Base-by-base conservation (phyloP, 37 sponge, comb jelly and placozoan genomes). In the Dysidea cf. avara region DNA sequence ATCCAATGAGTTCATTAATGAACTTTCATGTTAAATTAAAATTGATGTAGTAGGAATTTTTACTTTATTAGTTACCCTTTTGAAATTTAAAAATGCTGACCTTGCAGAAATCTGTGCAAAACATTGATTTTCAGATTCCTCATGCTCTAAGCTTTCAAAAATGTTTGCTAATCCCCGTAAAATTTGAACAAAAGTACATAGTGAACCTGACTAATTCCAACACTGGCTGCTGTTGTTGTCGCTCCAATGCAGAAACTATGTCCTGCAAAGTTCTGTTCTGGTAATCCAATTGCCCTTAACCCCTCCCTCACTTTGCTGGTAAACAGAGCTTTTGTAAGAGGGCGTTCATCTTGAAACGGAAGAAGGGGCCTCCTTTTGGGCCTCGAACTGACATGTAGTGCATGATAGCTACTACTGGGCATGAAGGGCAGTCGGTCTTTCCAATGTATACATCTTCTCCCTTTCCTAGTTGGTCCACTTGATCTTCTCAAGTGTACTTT, bases 241-340 rank as follows among this genome's bases (percentile, higher is more conserved):
- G 74, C 74, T 18, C 74, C 74, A 21, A 74, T 74, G 17, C 74
- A 61, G 74, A 74, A 74, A 61, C 62, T 61, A 25, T 74, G 74
- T 4, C 74, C 48, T 0, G 74, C 71, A 53, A 54, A 71, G 30
- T 71, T 25, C 32, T 26, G n/a, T 7, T 53, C 31, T 37, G 54
- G 54, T 31, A 71, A 33, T 12, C 71, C 71, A 1, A 34, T 38
- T 14, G 36, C 17, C 31, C 26, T 16, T 20, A 71, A 36, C 5
- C 29, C 54, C 24, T 25, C 22, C 21, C 55, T 51, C 7, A 71
- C 17, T 7, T 54, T 22, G 31, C 14, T 6, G 16, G 31, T 31
- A 31, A 71, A 71, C 12, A 32, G 11, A 17, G 36, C 3, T 17
- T 54, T 28, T 21, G 55, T 52, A 24, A 33, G 0, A 18, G 18